phyloP scores from a whole-genome alignment of 2,888 invertebrate species.

The Scaptomyza parva region DNA sequence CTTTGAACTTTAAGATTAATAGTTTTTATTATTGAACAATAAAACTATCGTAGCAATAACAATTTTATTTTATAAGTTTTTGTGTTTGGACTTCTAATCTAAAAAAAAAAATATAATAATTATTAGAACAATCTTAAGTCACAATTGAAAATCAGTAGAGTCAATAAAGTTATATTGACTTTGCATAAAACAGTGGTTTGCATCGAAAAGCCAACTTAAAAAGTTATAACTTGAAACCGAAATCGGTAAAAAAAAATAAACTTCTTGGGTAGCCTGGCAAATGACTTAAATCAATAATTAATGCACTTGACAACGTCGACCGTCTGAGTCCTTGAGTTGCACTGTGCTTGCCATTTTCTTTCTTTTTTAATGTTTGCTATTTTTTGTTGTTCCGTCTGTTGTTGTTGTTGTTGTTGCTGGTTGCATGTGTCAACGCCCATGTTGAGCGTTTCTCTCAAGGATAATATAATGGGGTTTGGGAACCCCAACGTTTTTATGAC shows the following conservation, averaged over 20 bases:
- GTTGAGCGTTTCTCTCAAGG: not conserved
- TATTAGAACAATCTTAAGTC: not conserved
- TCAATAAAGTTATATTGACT: not conserved
- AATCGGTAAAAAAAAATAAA: conserved; percentile 1
- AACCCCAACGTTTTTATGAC: conserved; percentile 52
- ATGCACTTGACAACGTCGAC: conserved; percentile 35
- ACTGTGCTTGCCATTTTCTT: conserved; percentile 2
- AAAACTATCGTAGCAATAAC: no score
- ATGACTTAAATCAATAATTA: conserved; percentile 59
- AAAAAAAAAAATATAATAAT: no score
- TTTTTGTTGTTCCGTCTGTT: conserved; percentile 12
- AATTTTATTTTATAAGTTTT: no score
- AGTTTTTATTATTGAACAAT: no score
- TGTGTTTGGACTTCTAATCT: no score
- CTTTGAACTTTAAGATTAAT: no score
- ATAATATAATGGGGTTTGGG: not conserved
- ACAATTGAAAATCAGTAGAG: not conserved
- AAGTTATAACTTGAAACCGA: not conserved
- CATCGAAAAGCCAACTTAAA: not conserved
- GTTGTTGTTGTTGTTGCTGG: conserved; percentile 21
- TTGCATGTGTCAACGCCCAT: conserved; percentile 53
- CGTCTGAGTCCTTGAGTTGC: conserved; percentile 45
- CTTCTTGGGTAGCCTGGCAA: conserved; percentile 1
- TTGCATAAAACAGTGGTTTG: not conserved
- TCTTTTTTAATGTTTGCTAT: no score